These are phyloP conservation scores for Liparis tanakae DNA, from an alignment of 2,797 vertebrate species.

Conservation along the genomic window DNA sequence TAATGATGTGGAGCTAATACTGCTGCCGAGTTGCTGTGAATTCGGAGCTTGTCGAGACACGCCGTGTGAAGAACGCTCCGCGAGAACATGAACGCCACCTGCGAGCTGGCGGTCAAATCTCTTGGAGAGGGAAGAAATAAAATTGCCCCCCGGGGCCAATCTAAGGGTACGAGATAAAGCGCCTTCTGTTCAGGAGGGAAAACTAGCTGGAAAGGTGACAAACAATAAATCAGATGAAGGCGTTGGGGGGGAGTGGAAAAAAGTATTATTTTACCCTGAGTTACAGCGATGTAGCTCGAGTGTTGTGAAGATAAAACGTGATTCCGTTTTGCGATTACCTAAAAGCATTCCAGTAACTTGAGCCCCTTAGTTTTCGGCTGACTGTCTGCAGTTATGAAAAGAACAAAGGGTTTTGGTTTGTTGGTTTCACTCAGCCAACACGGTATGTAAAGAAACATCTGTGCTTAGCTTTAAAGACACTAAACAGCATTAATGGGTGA, in stretches of 20 bases:
- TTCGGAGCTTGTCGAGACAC: slow-evolving; percentile 60
- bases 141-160: slow-evolving; percentile 34
- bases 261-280: slow-evolving; percentile 5
- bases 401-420: neutral
- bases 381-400: slow-evolving; percentile 21
- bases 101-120: slow-evolving; percentile 42
- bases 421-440: neutral
- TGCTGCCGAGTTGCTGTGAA: slow-evolving; percentile 52
- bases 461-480: neutral
- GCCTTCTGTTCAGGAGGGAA: slow-evolving; percentile 27
- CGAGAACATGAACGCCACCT: slow-evolving; percentile 59
- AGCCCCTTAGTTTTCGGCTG: slow-evolving; percentile 6
- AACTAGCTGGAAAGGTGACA: slow-evolving; percentile 16
- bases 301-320: slow-evolving; percentile 8
- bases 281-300: neutral
- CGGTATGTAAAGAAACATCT: slow-evolving; percentile 12
- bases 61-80: slow-evolving; percentile 50
- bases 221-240: slow-evolving; percentile 33
- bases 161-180: slow-evolving; percentile 15
- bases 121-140: slow-evolving; percentile 15
- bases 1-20: slow-evolving; percentile 63
- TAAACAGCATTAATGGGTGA: neutral
- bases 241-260: slow-evolving; percentile 1
- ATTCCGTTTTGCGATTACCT: slow-evolving; percentile 6
- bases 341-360: neutral